These are phyloP conservation scores for Polypedilum vanderplanki DNA, from an alignment of 1,140 invertebrate genomes.

Conservation along the genomic window DNA sequence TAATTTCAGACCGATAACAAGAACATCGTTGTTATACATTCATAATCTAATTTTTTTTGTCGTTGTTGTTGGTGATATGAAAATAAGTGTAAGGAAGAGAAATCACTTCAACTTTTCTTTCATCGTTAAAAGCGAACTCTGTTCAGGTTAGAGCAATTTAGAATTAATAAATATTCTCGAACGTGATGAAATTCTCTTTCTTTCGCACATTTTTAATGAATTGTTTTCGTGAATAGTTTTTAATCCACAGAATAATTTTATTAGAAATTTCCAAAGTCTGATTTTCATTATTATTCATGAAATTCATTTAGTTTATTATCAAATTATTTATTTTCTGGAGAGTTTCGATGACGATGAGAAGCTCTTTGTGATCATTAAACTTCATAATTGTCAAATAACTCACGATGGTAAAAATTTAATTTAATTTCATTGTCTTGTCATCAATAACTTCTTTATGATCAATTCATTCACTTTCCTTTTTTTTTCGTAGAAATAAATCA, in stretches of 20 bases:
- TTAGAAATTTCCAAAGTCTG: too few species aligned
- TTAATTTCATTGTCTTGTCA: neutral
- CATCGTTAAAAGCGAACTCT: neutral
- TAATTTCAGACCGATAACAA: conserved; percentile 22
- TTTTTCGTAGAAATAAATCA: neutral
- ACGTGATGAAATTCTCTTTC: too few species aligned
- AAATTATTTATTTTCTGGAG: too few species aligned
- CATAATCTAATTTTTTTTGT: conserved; percentile 22
- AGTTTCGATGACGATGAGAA: too few species aligned
- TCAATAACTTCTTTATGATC: neutral
- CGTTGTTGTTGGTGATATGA: neutral
- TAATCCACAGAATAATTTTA: too few species aligned
- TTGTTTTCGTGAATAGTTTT: too few species aligned
- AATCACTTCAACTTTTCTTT: conserved; percentile 3
- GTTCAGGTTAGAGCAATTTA: too few species aligned
- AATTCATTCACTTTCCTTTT: neutral
- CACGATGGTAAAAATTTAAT: neutral
- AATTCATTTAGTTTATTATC: too few species aligned
- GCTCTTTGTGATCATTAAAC: neutral
- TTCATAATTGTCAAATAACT: neutral
- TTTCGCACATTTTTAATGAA: too few species aligned
- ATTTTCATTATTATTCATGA: too few species aligned
- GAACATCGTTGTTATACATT: conserved; percentile 21
- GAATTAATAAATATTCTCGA: too few species aligned
- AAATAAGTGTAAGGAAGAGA: neutral